Conservation (phyloP, 1,140 invertebrate genomes). For the Hestina assimilis region DNA sequence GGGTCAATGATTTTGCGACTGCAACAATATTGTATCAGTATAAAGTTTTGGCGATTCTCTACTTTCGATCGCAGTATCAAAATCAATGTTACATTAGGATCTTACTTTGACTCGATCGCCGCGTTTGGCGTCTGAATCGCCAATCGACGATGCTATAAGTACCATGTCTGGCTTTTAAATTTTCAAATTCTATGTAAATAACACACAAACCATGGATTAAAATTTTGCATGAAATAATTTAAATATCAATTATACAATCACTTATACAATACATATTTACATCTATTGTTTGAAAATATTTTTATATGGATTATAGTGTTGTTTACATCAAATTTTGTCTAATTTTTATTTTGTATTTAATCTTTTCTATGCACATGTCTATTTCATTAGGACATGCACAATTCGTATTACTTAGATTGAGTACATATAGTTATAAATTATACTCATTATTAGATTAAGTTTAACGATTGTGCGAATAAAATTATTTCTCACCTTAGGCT, state of each 20-base stretch:
- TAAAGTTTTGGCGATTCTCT: too few relatives aligned
- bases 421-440: not conserved
- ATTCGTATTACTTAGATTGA: not conserved
- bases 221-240: constrained; percentile 6
- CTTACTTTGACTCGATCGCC: too few relatives aligned
- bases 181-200: constrained; percentile 13
- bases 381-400: not conserved
- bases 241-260: constrained; percentile 7
- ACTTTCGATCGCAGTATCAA: too few relatives aligned
- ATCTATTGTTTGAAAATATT: constrained; percentile 16
- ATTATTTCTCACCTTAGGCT: constrained; percentile 11
- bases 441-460: constrained; percentile 8
- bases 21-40: too few relatives aligned
- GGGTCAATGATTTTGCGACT: too few relatives aligned
- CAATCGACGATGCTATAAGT: too few relatives aligned
- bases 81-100: too few relatives aligned
- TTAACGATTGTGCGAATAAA: constrained; percentile 18
- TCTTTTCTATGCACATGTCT: not conserved
- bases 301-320: constrained; percentile 13
- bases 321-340: constrained; percentile 16
- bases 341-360: constrained; percentile 5
- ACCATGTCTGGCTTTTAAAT: too few relatives aligned
- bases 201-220: constrained; percentile 4
- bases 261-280: constrained; percentile 26
- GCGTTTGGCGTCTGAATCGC: too few relatives aligned